Percentiles rank a stretch among this genome's conserved stretches.
Evolutionary conservation across 2,888 invertebrate genomes (phyloP).

Genomic region (Incurvaria masculella): DNA sequence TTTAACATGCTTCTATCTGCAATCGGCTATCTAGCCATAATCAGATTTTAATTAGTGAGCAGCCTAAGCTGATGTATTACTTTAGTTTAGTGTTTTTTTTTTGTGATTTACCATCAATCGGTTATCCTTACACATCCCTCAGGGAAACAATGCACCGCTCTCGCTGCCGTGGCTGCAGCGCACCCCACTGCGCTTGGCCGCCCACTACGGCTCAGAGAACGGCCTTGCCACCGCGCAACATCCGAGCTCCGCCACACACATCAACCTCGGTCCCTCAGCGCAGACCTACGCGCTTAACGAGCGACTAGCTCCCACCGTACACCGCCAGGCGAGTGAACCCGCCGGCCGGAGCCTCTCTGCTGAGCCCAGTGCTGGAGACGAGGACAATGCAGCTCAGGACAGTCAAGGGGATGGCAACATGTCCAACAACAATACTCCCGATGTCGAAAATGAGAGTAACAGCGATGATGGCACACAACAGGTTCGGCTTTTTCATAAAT

Average conservation of each 20-base stretch:
- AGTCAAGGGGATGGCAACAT: conserved; percentile 37
- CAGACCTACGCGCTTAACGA: conserved; percentile 40
- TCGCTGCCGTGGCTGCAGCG: conserved; percentile 46
- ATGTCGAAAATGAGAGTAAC: conserved; percentile 44
- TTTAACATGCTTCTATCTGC: too few species aligned
- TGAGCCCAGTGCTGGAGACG: conserved; percentile 36
- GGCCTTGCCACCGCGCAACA: conserved; percentile 28
- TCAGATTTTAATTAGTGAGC: too few species aligned
- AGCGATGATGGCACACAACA: conserved; percentile 47
- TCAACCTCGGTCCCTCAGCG: conserved; percentile 31
- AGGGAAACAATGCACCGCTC: conserved; percentile 45
- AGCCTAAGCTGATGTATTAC: too few species aligned
- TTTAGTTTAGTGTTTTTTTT: too few species aligned
- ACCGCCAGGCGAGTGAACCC: conserved; percentile 25
- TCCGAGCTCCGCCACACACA: conserved; percentile 43
- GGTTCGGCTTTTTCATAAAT: too few species aligned
- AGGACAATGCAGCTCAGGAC: too few species aligned
- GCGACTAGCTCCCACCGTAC: conserved; percentile 25
- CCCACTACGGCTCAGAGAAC: conserved; percentile 31
- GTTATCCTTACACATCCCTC: too few species aligned
- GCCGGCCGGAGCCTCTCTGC: conserved; percentile 23
- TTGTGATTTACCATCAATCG: too few species aligned
- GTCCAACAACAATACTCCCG: conserved; percentile 45
- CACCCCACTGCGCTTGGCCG: conserved; percentile 34
- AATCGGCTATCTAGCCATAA: too few species aligned